A percentile compares a stretch with the other conserved stretches of the same genome.
phyloP scores from a whole-genome alignment of 1,140 invertebrate species.

The Zaprionus capensis region DNA sequence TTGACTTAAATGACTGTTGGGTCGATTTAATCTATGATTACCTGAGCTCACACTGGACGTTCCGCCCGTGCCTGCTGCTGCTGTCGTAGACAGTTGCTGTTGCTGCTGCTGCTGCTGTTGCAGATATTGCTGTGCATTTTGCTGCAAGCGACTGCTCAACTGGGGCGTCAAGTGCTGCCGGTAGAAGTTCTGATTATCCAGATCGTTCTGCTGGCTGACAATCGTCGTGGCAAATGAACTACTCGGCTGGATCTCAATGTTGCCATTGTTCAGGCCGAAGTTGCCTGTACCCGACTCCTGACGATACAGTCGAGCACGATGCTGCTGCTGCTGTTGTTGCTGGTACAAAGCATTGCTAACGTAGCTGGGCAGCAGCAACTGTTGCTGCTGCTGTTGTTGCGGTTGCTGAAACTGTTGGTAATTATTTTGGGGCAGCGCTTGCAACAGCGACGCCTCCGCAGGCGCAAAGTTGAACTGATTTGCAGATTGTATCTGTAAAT shows the following conservation, averaged over 20 bases:
- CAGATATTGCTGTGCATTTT: constrained; percentile 77
- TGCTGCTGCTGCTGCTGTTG: constrained; percentile 67
- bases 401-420: constrained; percentile 76
- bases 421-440: constrained; percentile 75
- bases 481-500: constrained; percentile 68
- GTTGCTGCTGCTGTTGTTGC: constrained; percentile 61
- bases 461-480: constrained; percentile 79
- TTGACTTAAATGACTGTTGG: constrained; percentile 85
- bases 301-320: constrained; percentile 84
- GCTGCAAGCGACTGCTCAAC: constrained; percentile 75
- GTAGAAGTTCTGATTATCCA: constrained; percentile 83
- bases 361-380: constrained; percentile 66
- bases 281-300: constrained; percentile 85
- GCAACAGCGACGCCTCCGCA: constrained; percentile 69
- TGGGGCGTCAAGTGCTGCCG: constrained; percentile 76
- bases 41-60: constrained; percentile 65
- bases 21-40: constrained; percentile 85
- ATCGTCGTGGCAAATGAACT: constrained; percentile 70
- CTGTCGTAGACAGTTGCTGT: constrained; percentile 57
- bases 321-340: constrained; percentile 66
- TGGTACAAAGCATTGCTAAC: constrained; percentile 70
- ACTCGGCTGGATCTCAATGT: constrained; percentile 69
- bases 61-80: constrained; percentile 51
- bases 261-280: constrained; percentile 76
- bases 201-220: constrained; percentile 61